phyloP scores from a whole-genome alignment of 1,140 invertebrate species.

The Drosophila azteca region DNA sequence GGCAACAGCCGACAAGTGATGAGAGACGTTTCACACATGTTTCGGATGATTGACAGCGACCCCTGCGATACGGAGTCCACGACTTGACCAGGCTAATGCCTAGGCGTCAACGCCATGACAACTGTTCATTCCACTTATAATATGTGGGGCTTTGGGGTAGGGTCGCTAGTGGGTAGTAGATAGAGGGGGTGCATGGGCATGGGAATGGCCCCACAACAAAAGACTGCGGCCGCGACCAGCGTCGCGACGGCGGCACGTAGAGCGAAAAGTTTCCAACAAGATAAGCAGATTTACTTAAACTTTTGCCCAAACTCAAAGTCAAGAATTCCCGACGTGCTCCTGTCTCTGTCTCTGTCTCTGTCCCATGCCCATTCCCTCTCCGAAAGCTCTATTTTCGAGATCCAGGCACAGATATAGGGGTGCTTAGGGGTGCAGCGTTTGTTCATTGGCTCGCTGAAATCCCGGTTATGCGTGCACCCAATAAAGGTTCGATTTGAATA shows the following conservation, averaged over 20 bases:
- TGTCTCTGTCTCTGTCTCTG: slow-evolving; percentile 30
- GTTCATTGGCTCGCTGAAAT: slow-evolving; percentile 39
- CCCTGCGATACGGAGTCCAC: slow-evolving; percentile 51
- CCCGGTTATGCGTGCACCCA: slow-evolving; percentile 37
- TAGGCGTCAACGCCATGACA: slow-evolving; percentile 70
- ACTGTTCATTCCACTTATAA: slow-evolving; percentile 42
- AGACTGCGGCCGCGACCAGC: slow-evolving; percentile 28
- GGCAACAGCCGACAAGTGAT: slow-evolving; percentile 46
- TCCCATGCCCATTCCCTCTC: neutral
- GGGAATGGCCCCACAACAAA: slow-evolving; percentile 40
- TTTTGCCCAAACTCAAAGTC: slow-evolving; percentile 67
- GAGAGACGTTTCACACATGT: neutral
- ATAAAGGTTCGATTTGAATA: slow-evolving; percentile 17
- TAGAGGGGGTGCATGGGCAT: neutral
- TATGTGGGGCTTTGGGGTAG: neutral
- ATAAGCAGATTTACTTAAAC: slow-evolving; percentile 81
- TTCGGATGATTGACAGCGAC: slow-evolving; percentile 57
- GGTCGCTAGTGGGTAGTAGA: neutral
- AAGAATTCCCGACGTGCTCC: slow-evolving; percentile 65
- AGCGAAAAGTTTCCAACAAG: slow-evolving; percentile 68
- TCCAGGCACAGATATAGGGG: slow-evolving; percentile 48
- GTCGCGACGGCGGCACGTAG: slow-evolving; percentile 72
- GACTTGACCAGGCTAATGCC: slow-evolving; percentile 61
- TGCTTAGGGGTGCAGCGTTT: slow-evolving; percentile 12
- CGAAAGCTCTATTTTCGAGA: slow-evolving; percentile 32